These are phyloP conservation scores for Pluvialis apricaria DNA, from an alignment of 2,113 vertebrate genomes.

Conservation along the genomic window DNA sequence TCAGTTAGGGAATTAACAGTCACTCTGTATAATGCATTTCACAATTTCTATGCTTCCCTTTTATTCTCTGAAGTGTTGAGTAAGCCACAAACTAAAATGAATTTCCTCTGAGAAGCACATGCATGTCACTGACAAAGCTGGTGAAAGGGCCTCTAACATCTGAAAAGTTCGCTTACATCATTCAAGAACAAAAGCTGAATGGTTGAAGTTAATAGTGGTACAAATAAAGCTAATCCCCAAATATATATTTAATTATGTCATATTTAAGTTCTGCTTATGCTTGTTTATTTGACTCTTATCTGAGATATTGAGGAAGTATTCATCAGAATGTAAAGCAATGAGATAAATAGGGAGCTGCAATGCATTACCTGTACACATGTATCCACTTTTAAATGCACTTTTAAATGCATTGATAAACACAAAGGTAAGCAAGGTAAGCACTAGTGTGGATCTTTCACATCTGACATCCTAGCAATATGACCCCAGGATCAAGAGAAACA, in stretches of 20 bases:
- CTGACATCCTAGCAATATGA: neutral
- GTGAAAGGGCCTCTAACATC: neutral
- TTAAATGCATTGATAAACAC: neutral
- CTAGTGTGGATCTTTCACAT: neutral
- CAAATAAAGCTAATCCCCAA: neutral
- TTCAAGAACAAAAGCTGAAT: neutral
- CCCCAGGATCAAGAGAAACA: neutral
- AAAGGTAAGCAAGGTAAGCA: neutral
- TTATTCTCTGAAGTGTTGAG: neutral
- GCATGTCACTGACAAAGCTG: neutral
- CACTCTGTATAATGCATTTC: neutral
- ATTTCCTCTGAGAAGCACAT: neutral
- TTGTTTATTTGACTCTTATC: neutral
- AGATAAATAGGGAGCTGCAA: neutral
- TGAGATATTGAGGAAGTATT: neutral
- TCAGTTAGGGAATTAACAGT: neutral
- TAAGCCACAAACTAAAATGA: neutral
- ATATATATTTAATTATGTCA: neutral
- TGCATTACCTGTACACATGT: neutral
- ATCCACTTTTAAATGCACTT: neutral
- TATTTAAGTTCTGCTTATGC: neutral
- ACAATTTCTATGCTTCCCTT: neutral
- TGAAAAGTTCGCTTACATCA: neutral
- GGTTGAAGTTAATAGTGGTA: neutral
- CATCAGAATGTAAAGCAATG: neutral